Evolutionary conservation across 2,113 vertebrate genomes (phyloP), one percentile per base, ranked within the genome.

Genomic region (Pyxicephalus adspersus): DNA sequence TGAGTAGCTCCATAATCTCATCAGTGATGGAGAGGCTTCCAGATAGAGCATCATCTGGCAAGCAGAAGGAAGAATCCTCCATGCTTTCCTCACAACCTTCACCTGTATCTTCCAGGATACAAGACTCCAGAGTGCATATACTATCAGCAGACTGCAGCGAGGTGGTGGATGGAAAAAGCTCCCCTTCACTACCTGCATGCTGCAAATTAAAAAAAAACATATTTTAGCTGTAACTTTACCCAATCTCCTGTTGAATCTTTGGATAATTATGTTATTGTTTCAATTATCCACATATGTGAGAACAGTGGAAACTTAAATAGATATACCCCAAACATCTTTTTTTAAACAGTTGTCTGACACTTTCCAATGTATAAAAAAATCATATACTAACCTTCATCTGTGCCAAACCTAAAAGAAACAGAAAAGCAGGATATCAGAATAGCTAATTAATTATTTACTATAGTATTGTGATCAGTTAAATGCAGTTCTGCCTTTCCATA

Each of bases 1-100:
- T 96, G 71, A 95, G 92, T 66, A 96, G 89, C 84, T 96, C 92
- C 87, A 96, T 89, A 83, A 96, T 95, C 86, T 96, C 95, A 45
- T 96, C 95, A 0, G 95, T 95, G 86, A 96, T 96, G 45, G 95
- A 95, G 18, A 95, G 86, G 1, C 91, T 92, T 2, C 84, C 64
- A 0, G 88, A 84, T 6, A 86, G 4, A 0, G 91, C 90, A 15
- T 87, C 84, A 31, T 77, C 76, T 0, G 80, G 38, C 57, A 86
- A 64, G 7, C 66, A 79, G 25, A 84, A 80, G 1, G 75, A 22
- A 31, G 91, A 26, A 13, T 87, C 87, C 22, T 89, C 88, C 0
- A 80, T 76, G 20, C 57, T 67, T 22, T 81, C 84, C 1, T 82
- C 93, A 57, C 82, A 83, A 3, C 87, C 85, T 9, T 84, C 89